phyloP scores from a whole-genome alignment of 23 tunicate genomes.

The Trididemnum miniatum region DNA sequence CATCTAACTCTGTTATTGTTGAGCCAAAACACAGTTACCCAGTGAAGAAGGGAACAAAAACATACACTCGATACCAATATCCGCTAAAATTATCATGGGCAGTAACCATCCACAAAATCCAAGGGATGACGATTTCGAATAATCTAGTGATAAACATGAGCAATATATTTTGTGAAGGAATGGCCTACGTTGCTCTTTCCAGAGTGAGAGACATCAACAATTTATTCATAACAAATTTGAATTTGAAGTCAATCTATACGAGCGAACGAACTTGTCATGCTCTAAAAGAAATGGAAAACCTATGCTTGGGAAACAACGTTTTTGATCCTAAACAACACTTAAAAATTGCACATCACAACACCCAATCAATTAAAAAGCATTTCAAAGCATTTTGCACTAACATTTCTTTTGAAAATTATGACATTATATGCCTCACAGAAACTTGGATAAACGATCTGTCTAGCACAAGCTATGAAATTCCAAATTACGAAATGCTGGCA shows the following conservation, averaged over 20 bases:
- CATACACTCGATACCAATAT: background rate
- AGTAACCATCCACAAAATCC: constrained; percentile 5
- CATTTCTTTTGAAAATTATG: background rate
- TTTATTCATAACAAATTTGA: background rate
- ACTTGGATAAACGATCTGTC: background rate
- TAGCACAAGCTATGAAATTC: background rate
- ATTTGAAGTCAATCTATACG: background rate
- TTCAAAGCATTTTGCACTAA: background rate
- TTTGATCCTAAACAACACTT: background rate
- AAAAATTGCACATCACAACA: background rate
- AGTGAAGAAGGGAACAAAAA: background rate
- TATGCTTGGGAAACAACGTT: background rate
- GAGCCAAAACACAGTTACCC: constrained; percentile 3
- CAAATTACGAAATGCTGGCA: background rate
- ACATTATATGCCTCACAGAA: background rate
- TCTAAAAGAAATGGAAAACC: background rate
- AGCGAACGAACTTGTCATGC: background rate
- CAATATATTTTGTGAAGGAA: constrained; percentile 1
- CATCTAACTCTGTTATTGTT: background rate
- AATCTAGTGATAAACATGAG: constrained; percentile 3
- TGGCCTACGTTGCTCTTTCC: constrained; percentile 10
- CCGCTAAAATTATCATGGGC: constrained; percentile 9
- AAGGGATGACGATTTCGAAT: background rate
- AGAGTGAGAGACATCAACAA: background rate
- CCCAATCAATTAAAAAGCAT: background rate